Conservation (phyloP, 2,113 vertebrate species). For the Eulemur macaco region DNA sequence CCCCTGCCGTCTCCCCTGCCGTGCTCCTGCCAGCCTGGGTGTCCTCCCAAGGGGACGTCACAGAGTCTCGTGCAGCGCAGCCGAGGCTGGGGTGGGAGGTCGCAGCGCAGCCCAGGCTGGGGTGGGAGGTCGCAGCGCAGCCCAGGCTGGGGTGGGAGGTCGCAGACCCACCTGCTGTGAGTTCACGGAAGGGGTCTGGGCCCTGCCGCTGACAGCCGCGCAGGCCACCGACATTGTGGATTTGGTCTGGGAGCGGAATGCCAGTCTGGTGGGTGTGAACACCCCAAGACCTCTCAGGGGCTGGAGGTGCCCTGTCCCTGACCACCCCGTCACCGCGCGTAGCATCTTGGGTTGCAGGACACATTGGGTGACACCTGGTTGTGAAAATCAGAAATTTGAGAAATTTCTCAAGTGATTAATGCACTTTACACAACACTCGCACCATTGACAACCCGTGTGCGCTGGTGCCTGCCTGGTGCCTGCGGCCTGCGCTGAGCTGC, state of each 20-base stretch:
- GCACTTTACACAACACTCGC: constrained; percentile 76
- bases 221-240: constrained; percentile 7
- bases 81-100: not conserved
- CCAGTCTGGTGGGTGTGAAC: constrained; percentile 48
- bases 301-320: constrained; percentile 18
- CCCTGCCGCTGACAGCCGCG: not conserved
- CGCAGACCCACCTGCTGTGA: not conserved
- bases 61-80: not conserved
- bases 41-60: not conserved
- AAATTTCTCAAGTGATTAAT: not conserved
- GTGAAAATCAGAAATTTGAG: constrained; percentile 23
- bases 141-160: not conserved
- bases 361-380: not conserved
- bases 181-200: fast-evolving
- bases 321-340: constrained; percentile 28
- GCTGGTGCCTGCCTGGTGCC: constrained; percentile 51
- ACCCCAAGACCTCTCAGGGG: constrained; percentile 44
- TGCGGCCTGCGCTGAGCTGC: constrained; percentile 46
- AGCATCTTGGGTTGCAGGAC: constrained; percentile 16
- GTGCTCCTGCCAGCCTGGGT: not conserved
- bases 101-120: constrained; percentile 14
- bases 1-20: not conserved
- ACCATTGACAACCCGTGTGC: constrained; percentile 61
- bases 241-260: not conserved
- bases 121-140: not conserved